A percentile compares a stretch with the other conserved stretches of the same genome.
phyloP scores from a whole-genome alignment of 2,797 vertebrate genomes.

The Myotis daubentonii region DNA sequence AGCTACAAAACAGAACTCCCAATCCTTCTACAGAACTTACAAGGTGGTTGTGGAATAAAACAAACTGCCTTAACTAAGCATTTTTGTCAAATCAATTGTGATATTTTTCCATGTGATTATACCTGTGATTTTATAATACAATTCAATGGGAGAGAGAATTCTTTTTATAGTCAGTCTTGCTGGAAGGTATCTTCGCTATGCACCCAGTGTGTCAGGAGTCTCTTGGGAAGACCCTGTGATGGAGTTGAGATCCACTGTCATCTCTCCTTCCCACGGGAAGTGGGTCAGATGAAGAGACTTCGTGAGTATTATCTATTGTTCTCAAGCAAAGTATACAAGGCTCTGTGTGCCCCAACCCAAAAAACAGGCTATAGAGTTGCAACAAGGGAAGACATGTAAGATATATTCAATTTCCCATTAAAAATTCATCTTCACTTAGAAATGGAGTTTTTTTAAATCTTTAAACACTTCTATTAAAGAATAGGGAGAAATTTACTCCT shows the following conservation, averaged over 20 bases:
- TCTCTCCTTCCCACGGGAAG: background rate
- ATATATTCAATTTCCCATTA: background rate
- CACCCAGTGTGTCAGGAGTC: slow-evolving; percentile 10
- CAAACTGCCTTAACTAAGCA: slow-evolving; percentile 4
- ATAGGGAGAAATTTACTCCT: background rate
- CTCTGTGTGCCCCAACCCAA: background rate
- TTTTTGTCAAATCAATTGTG: slow-evolving; percentile 21
- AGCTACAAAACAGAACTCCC: background rate
- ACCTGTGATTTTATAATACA: slow-evolving; percentile 51
- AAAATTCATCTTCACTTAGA: background rate
- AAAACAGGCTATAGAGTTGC: background rate
- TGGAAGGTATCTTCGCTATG: slow-evolving; percentile 59
- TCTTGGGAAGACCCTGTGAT: slow-evolving; percentile 4
- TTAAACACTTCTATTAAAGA: background rate
- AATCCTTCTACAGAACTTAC: background rate
- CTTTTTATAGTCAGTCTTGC: slow-evolving; percentile 60
- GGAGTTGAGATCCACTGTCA: background rate
- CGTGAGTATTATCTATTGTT: background rate
- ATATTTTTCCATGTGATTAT: slow-evolving; percentile 27
- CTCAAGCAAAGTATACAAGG: slow-evolving; percentile 14
- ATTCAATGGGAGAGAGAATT: slow-evolving; percentile 47
- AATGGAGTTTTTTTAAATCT: background rate
- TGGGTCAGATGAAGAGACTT: background rate
- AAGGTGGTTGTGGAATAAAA: background rate
- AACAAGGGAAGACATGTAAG: background rate